Evolutionary conservation across 2,888 invertebrate genomes (phyloP).

Genomic region (Habroteleia sp.): DNA sequence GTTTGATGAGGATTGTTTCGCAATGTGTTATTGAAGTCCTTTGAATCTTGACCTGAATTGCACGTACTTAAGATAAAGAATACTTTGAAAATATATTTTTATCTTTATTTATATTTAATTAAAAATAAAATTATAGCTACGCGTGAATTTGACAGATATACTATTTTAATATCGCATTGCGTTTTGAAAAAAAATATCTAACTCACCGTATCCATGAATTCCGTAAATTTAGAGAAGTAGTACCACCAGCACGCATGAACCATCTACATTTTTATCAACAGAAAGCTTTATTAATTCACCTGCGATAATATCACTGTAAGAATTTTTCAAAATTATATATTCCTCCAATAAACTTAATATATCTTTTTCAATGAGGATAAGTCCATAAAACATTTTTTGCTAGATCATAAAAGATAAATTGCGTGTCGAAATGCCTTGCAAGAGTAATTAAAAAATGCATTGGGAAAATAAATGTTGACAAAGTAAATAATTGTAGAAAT

Average conservation of each 20-base stretch:
- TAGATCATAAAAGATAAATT: constrained; percentile 37
- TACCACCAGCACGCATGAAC: constrained; percentile 97
- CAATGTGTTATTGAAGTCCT: too few relatives aligned
- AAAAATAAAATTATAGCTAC: too few relatives aligned
- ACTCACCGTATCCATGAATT: constrained; percentile 97
- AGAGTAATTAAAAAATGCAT: constrained; percentile 40
- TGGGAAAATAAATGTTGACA: constrained; percentile 24
- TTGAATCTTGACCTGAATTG: too few relatives aligned
- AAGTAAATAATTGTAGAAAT: constrained; percentile 46
- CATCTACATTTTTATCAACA: constrained; percentile 85
- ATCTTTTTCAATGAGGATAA: constrained; percentile 18
- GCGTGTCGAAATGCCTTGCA: constrained; percentile 17
- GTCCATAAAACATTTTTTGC: constrained; percentile 34
- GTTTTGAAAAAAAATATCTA: not conserved
- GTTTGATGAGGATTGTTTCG: too few relatives aligned
- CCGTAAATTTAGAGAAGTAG: constrained; percentile 97
- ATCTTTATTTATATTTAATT: too few relatives aligned
- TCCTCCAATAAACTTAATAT: constrained; percentile 41
- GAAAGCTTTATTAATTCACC: constrained; percentile 17
- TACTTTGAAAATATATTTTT: too few relatives aligned
- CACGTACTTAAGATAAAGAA: too few relatives aligned
- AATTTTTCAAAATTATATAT: constrained; percentile 27
- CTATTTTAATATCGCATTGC: too few relatives aligned
- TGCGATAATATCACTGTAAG: constrained; percentile 13
- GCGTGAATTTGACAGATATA: too few relatives aligned